A percentile compares a stretch with the other conserved stretches of the same genome.
Conservation (phyloP, 2,113 vertebrate species). For the Plestiodon gilberti region DNA sequence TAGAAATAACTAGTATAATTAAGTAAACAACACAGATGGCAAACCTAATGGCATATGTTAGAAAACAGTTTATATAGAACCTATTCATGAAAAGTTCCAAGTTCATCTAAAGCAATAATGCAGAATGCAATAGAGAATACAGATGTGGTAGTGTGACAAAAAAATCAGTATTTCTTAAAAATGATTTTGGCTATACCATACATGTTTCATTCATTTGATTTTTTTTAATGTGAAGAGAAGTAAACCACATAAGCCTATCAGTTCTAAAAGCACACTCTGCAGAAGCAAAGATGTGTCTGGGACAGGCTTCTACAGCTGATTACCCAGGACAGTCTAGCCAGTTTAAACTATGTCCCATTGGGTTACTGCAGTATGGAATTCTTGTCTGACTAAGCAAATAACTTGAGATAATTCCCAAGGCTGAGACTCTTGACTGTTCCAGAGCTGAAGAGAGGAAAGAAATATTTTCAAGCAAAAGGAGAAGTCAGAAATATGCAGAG, state of each 20-base stretch:
- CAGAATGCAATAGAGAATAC: conserved; percentile 23
- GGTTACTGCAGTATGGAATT: conserved; percentile 50
- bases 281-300: conserved; percentile 57
- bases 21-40: conserved; percentile 42
- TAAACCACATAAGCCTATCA: not conserved
- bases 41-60: conserved; percentile 41
- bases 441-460: conserved; percentile 43
- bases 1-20: conserved; percentile 13
- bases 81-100: not conserved
- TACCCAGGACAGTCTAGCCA: conserved; percentile 56
- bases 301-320: conserved; percentile 59
- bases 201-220: not conserved
- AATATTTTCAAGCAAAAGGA: conserved; percentile 28
- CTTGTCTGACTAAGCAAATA: conserved; percentile 59
- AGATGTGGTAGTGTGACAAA: not conserved
- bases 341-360: conserved; percentile 61
- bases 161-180: not conserved
- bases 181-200: not conserved
- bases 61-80: conserved; percentile 31
- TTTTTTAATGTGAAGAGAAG: not conserved
- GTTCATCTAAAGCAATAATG: conserved; percentile 22
- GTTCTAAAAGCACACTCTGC: conserved; percentile 56
- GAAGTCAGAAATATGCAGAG: conserved; percentile 2
- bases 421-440: conserved; percentile 37
- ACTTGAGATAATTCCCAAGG: conserved; percentile 56